phyloP scores from a whole-genome alignment of 1,140 invertebrate genomes.

The Leptopilina clavipes region DNA sequence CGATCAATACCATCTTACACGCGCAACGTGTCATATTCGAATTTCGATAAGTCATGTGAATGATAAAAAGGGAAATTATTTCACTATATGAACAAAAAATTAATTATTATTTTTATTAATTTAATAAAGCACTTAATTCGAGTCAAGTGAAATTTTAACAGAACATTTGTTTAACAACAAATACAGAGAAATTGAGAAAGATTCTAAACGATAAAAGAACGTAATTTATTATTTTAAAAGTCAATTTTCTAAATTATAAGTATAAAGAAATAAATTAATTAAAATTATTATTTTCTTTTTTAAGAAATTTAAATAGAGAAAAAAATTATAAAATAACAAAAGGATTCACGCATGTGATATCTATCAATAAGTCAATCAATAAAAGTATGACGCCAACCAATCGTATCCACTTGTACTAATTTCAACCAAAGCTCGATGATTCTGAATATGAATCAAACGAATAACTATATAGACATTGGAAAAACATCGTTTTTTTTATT shows the following conservation, averaged over 20 bases:
- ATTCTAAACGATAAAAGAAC: neutral
- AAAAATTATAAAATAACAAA: neutral
- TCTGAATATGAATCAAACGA: neutral
- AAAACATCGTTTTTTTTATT: neutral
- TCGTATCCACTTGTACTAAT: constrained; percentile 53
- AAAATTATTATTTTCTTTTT: too few species aligned
- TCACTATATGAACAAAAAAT: too few species aligned
- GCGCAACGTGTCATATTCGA: constrained; percentile 16
- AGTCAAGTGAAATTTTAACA: too few species aligned
- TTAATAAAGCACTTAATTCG: too few species aligned
- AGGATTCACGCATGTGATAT: neutral
- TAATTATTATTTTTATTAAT: too few species aligned
- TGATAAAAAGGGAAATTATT: neutral
- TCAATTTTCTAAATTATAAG: neutral
- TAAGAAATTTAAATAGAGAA: too few species aligned
- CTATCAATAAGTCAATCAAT: constrained; percentile 52
- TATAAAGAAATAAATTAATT: neutral
- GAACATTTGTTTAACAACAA: too few species aligned
- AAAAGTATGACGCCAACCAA: constrained; percentile 44
- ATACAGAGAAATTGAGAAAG: too few species aligned
- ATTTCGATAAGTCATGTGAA: constrained; percentile 16
- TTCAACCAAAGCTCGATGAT: constrained; percentile 23
- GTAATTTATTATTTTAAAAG: too few species aligned
- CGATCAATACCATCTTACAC: constrained; percentile 43
- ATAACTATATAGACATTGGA: neutral